A percentile compares a stretch with the other conserved stretches of the same genome.
Conservation (phyloP, 2,888 invertebrate species). For the Mylabris sibirica region DNA sequence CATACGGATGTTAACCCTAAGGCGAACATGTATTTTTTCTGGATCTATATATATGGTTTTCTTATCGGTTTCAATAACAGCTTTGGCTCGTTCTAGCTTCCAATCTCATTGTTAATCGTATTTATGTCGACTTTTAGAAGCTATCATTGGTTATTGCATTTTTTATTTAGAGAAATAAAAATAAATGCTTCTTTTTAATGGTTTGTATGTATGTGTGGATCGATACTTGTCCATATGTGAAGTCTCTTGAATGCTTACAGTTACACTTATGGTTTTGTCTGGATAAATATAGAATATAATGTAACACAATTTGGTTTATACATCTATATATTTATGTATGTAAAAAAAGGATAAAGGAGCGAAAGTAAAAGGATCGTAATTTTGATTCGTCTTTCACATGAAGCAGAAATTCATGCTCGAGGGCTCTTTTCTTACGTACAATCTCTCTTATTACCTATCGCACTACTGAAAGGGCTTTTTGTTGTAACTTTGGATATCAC, state of each 20-base stretch:
- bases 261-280: neutral
- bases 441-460: constrained; percentile 17
- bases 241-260: no score
- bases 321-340: neutral
- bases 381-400: constrained; percentile 23
- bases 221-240: neutral
- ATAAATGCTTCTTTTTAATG: neutral
- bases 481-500: neutral
- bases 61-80: neutral
- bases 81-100: neutral
- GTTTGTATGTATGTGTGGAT: no score
- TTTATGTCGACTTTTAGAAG: neutral
- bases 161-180: neutral
- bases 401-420: constrained; percentile 28
- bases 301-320: neutral
- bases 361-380: constrained; percentile 17
- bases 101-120: neutral
- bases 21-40: neutral
- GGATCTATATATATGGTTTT: neutral
- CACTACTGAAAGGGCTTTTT: neutral
- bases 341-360: constrained; percentile 4
- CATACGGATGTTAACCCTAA: neutral
- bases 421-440: constrained; percentile 20
- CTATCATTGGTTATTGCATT: neutral
- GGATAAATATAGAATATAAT: neutral